Conservation (phyloP, 2,888 invertebrate species). For the Endotricha flammealis region DNA sequence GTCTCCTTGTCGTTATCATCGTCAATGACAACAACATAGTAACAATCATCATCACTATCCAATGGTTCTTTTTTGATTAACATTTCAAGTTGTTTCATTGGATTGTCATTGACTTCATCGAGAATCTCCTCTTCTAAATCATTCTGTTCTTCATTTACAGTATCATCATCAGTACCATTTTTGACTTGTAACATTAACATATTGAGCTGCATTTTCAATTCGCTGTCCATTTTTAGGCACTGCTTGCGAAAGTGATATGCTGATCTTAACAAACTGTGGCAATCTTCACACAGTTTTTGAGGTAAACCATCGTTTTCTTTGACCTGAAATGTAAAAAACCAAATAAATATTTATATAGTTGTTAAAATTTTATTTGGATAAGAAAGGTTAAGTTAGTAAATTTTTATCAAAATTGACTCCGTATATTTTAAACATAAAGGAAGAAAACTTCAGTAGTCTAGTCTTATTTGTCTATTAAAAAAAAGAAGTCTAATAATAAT, state of each 20-base stretch:
- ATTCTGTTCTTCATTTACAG: conserved; percentile 21
- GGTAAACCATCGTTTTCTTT: conserved; percentile 12
- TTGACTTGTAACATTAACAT: conserved; percentile 35
- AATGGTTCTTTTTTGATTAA: conserved; percentile 61
- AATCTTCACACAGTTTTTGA: conserved; percentile 48
- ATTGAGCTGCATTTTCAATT: conserved; percentile 53
- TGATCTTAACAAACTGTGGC: conserved; percentile 50
- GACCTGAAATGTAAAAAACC: conserved; percentile 5
- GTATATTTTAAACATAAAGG: too few relatives aligned
- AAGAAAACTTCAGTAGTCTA: too few relatives aligned
- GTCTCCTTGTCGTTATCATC: conserved; percentile 44
- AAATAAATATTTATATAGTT: too few relatives aligned
- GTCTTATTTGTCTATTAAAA: too few relatives aligned
- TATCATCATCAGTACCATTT: conserved; percentile 15
- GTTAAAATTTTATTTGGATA: too few relatives aligned
- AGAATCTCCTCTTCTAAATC: conserved; percentile 20
- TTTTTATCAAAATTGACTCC: too few relatives aligned
- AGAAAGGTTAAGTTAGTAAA: too few relatives aligned
- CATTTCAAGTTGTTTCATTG: conserved; percentile 56
- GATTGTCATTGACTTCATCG: conserved; percentile 49
- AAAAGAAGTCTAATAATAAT: too few relatives aligned
- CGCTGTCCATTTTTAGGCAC: conserved; percentile 66
- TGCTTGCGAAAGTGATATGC: conserved; percentile 65
- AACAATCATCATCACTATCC: conserved; percentile 68
- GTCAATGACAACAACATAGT: conserved; percentile 69